These are phyloP conservation scores for Drosophila ogumai DNA, from an alignment of 1,140 invertebrate genomes.

Conservation along the genomic window DNA sequence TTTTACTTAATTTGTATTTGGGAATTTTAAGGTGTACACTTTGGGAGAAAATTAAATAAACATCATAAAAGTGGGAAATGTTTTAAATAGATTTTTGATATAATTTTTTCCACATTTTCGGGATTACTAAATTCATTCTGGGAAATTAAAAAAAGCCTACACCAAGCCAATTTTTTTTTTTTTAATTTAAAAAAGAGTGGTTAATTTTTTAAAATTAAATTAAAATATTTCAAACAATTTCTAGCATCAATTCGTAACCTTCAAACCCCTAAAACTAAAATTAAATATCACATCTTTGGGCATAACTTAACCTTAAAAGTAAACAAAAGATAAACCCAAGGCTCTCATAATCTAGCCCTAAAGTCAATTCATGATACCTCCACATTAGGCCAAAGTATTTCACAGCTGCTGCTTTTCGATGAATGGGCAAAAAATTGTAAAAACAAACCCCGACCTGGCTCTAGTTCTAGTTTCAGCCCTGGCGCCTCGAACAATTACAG, in stretches of 20 bases:
- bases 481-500: conserved; percentile 74
- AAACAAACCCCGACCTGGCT: conserved; percentile 31
- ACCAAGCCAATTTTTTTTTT: no score
- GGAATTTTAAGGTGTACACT: no score
- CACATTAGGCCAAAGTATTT: conserved; percentile 33
- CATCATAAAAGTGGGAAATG: no score
- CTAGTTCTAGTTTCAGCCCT: conserved; percentile 47
- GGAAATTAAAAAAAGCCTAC: no score
- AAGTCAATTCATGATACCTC: conserved; percentile 40
- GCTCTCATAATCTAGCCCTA: conserved; percentile 24
- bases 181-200: no score
- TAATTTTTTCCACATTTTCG: no score
- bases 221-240: background rate
- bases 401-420: conserved; percentile 39
- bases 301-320: background rate
- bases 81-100: no score
- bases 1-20: no score
- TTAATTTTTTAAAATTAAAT: no score
- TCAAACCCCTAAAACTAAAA: background rate
- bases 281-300: background rate
- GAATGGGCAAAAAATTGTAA: conserved; percentile 40
- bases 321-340: conserved; percentile 3
- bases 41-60: no score
- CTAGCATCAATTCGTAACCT: background rate
- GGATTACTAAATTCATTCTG: no score